A percentile compares a stretch with the other conserved stretches of the same genome.
Evolutionary conservation across 2,888 invertebrate species (phyloP).

Genomic region (Mellilla xanthometata): DNA sequence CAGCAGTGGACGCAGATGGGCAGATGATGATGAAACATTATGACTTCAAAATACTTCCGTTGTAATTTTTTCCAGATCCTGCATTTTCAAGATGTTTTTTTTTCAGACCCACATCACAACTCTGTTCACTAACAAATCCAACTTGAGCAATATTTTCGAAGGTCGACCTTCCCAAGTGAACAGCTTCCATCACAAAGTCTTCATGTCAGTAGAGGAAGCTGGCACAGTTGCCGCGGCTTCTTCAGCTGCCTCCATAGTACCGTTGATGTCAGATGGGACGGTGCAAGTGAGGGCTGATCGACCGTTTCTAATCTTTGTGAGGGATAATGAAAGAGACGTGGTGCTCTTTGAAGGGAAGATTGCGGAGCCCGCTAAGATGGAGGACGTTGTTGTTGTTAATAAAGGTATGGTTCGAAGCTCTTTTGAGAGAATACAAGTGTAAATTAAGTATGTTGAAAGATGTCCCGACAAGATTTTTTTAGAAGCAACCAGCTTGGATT

Average conservation of each 20-base stretch:
- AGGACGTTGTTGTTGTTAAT: constrained; percentile 9
- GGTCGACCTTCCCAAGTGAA: constrained; percentile 66
- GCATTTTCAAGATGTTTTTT: background rate
- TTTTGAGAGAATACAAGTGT: no score
- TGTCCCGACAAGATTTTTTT: no score
- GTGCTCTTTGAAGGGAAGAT: constrained; percentile 86
- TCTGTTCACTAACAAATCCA: constrained; percentile 80
- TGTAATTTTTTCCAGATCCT: no score
- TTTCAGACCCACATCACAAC: constrained; percentile 83
- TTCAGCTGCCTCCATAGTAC: constrained; percentile 82
- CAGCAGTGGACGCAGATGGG: no score
- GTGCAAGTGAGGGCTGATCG: constrained; percentile 80
- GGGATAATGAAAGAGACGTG: constrained; percentile 75
- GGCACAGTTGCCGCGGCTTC: constrained; percentile 86
- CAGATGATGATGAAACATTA: no score
- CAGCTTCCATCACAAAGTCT: constrained; percentile 84
- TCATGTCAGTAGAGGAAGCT: constrained; percentile 84
- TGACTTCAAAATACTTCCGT: no score
- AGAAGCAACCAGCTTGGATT: no score
- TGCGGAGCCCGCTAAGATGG: constrained; percentile 64
- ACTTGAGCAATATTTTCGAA: constrained; percentile 81
- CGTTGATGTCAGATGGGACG: constrained; percentile 78
- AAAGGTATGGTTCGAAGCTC: no score
- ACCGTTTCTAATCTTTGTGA: constrained; percentile 86
- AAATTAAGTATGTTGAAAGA: no score